Evolutionary conservation across 2,113 vertebrate genomes (phyloP).

Genomic region (Ochotona curzoniae): DNA sequence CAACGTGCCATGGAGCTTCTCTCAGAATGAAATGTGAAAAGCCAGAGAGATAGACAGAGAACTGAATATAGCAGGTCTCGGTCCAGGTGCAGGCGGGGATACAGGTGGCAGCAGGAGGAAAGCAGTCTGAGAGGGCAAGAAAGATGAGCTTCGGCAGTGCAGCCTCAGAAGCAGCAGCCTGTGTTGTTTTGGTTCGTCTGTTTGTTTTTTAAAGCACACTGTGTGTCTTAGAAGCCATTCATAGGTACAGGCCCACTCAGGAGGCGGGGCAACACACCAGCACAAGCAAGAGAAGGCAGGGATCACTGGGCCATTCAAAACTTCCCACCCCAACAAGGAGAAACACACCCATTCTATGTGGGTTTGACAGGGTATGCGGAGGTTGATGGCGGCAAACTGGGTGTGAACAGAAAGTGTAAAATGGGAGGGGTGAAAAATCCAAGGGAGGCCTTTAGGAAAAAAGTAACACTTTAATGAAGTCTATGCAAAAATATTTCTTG

Average conservation of each 20-base stretch:
- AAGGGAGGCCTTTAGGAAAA: conserved; percentile 11
- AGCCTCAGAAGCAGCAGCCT: neutral
- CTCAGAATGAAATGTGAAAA: neutral
- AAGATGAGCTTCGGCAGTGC: neutral
- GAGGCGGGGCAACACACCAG: neutral
- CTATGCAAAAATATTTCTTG: conserved; percentile 12
- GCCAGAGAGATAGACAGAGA: neutral
- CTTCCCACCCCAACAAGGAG: neutral
- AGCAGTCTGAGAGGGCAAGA: neutral
- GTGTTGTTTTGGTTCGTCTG: no score
- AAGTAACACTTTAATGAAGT: neutral
- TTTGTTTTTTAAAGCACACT: neutral
- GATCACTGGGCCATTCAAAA: neutral
- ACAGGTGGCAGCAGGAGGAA: neutral
- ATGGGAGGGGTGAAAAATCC: neutral
- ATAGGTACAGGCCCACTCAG: neutral
- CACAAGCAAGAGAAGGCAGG: neutral
- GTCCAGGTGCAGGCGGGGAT: neutral
- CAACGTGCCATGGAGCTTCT: neutral
- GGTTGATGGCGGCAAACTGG: neutral
- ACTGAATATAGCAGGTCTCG: no score
- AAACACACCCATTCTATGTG: neutral
- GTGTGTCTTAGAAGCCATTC: neutral
- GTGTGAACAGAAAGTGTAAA: neutral
- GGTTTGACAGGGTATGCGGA: neutral